Conservation (phyloP, 1,140 invertebrate species). For the Eueides isabella region DNA sequence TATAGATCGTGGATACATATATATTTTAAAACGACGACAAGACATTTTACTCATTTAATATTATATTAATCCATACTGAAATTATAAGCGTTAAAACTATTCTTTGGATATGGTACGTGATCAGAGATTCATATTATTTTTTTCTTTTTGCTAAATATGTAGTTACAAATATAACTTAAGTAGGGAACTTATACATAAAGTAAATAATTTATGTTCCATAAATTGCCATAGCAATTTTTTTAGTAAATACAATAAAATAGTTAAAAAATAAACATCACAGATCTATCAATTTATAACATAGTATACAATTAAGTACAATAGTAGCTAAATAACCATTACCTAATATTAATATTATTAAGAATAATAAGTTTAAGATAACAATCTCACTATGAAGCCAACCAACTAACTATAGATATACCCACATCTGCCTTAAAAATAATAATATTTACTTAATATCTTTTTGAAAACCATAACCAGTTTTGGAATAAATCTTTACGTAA, state of each 20-base stretch:
- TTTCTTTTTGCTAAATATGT: background rate
- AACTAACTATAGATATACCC: background rate
- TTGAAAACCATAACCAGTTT: slow-evolving; percentile 8
- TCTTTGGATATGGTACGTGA: slow-evolving; percentile 1
- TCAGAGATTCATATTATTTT: background rate
- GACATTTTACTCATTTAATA: too few relatives aligned
- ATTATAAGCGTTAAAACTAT: background rate
- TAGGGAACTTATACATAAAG: background rate
- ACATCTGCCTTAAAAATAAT: background rate
- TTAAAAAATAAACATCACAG: slow-evolving; percentile 29
- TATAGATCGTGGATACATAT: too few relatives aligned
- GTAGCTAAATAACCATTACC: background rate
- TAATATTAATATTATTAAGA: background rate
- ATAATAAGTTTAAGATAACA: slow-evolving; percentile 6
- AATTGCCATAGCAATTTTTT: slow-evolving; percentile 17
- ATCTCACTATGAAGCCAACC: slow-evolving; percentile 2
- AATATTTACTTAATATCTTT: background rate
- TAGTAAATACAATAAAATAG: slow-evolving; percentile 13
- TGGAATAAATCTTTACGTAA: slow-evolving; percentile 18
- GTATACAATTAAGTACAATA: background rate
- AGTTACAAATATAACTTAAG: background rate
- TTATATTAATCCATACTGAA: background rate
- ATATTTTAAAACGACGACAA: too few relatives aligned
- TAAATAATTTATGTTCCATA: background rate
- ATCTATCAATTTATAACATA: slow-evolving; percentile 12